These are phyloP conservation scores for Polia nebulosa DNA, from an alignment of 2,888 invertebrate genomes.

Conservation along the genomic window DNA sequence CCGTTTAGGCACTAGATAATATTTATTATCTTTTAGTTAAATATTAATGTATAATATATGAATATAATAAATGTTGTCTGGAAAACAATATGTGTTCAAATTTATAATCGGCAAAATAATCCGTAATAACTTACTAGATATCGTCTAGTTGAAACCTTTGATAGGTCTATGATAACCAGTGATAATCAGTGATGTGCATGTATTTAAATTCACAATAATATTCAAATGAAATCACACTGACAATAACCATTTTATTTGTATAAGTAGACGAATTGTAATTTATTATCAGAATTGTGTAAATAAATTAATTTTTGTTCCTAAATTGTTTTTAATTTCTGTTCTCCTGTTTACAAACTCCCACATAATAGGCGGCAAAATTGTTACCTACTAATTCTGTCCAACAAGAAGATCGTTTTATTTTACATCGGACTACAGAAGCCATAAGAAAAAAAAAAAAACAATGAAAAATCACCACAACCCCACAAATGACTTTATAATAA, in stretches of 20 bases:
- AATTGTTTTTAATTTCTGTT: neutral
- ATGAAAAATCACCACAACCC: slow-evolving; percentile 13
- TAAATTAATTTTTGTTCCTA: slow-evolving; percentile 60
- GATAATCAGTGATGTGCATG: neutral
- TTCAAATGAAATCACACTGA: slow-evolving; percentile 50
- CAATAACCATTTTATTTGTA: slow-evolving; percentile 56
- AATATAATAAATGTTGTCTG: slow-evolving; percentile 21
- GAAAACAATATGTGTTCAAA: neutral
- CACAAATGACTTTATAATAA: slow-evolving; percentile 50
- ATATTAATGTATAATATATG: slow-evolving; percentile 24
- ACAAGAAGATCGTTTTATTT: too few species aligned
- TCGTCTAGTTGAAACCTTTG: neutral
- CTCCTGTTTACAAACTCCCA: neutral
- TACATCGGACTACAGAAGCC: too few species aligned
- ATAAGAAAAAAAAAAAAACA: slow-evolving; percentile 8
- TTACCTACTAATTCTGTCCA: neutral
- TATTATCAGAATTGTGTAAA: slow-evolving; percentile 58
- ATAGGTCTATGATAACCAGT: neutral
- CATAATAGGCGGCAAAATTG: too few species aligned
- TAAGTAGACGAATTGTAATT: slow-evolving; percentile 62
- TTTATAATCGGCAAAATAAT: neutral
- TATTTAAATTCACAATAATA: slow-evolving; percentile 44
- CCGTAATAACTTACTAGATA: neutral
- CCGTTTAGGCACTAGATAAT: slow-evolving; percentile 27
- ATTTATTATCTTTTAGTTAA: slow-evolving; percentile 31